phyloP scores from a whole-genome alignment of 2,797 vertebrate genomes.

The Apogon hyalosoma region DNA sequence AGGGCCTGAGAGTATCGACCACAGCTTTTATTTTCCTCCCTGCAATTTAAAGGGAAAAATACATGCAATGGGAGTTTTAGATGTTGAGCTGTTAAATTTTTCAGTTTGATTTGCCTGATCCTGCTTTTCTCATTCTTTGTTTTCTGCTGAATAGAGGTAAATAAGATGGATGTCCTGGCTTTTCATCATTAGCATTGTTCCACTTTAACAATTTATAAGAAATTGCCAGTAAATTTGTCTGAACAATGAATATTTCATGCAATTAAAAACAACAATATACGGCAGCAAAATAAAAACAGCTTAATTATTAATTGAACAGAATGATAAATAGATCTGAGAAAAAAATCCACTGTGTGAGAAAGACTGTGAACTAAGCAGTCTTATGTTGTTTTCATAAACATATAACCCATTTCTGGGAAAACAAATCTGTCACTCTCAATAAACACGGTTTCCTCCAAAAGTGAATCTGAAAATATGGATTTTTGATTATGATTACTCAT shows the following conservation, averaged over 20 bases:
- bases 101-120: conserved; percentile 86
- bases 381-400: conserved; percentile 82
- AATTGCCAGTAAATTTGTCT: conserved; percentile 85
- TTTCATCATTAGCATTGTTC: conserved; percentile 89
- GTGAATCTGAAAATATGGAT: conserved; percentile 80
- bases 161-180: conserved; percentile 84
- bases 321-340: conserved; percentile 85
- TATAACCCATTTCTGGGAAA: conserved; percentile 86
- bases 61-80: conserved; percentile 86
- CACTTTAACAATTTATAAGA: conserved; percentile 89
- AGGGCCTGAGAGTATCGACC: conserved; percentile 77
- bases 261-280: conserved; percentile 89
- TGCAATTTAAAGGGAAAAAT: conserved; percentile 88
- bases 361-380: conserved; percentile 79
- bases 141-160: conserved; percentile 84
- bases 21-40: conserved; percentile 82
- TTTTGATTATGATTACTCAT: conserved; percentile 84
- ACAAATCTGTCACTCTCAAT: conserved; percentile 83
- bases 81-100: conserved; percentile 87
- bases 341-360: conserved; percentile 75
- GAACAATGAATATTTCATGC: conserved; percentile 87
- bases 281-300: conserved; percentile 86
- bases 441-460: conserved; percentile 72
- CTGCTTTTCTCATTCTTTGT: conserved; percentile 74
- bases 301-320: conserved; percentile 89